These are phyloP conservation scores for Drosophila saltans DNA, from an alignment of 1,140 invertebrate genomes.

Conservation along the genomic window DNA sequence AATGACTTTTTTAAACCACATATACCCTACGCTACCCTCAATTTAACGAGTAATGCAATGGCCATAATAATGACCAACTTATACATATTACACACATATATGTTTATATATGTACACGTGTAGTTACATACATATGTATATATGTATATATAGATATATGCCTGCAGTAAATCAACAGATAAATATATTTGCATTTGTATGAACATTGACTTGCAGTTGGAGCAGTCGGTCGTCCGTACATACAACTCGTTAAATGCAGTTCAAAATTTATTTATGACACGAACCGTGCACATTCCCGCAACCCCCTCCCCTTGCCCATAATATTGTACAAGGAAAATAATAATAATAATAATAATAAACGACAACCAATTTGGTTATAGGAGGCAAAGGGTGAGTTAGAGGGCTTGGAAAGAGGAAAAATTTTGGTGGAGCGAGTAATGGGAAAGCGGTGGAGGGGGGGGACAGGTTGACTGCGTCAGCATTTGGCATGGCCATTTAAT, in stretches of 20 bases:
- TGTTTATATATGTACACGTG: constrained; percentile 38
- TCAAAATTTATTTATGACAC: constrained; percentile 75
- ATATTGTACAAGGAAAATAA: constrained; percentile 37
- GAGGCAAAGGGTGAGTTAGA: constrained; percentile 26
- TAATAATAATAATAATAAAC: constrained; percentile 59
- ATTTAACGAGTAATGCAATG: constrained; percentile 31
- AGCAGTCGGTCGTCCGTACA: constrained; percentile 7
- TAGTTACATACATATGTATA: constrained; percentile 41
- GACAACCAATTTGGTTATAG: constrained; percentile 30
- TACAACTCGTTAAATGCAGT: constrained; percentile 79
- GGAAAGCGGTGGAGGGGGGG: not conserved
- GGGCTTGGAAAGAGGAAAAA: not conserved
- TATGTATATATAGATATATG: not conserved
- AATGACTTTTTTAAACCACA: not conserved
- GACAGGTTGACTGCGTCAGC: constrained; percentile 42
- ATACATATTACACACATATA: constrained; percentile 12
- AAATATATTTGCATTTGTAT: constrained; percentile 44
- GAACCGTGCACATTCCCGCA: constrained; percentile 1
- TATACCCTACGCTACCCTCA: not conserved
- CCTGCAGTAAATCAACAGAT: constrained; percentile 77
- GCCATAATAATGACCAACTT: constrained; percentile 51
- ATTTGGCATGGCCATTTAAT: constrained; percentile 62
- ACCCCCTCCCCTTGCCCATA: not conserved
- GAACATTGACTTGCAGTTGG: constrained; percentile 28
- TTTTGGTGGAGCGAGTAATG: no score